These are phyloP conservation scores for Gobiocypris rarus DNA, from an alignment of 2,113 vertebrate genomes.

Conservation along the genomic window DNA sequence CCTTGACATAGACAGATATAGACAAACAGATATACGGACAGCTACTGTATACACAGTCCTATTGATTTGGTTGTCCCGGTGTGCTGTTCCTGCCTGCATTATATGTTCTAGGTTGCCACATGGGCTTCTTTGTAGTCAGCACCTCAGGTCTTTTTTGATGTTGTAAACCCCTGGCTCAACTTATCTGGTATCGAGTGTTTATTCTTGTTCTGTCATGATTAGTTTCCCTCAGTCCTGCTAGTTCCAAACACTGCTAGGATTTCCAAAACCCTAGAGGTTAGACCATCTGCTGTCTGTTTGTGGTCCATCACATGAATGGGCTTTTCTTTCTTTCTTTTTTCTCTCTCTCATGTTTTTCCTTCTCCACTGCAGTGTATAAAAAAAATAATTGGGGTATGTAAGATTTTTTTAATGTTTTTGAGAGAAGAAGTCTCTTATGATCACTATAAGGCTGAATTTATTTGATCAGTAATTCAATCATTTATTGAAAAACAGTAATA, in stretches of 20 bases:
- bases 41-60: background rate
- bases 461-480: too few species aligned
- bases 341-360: background rate
- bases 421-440: background rate
- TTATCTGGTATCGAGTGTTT: slow-evolving; percentile 13
- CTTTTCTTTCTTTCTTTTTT: background rate
- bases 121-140: background rate
- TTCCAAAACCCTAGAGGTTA: background rate
- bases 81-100: background rate
- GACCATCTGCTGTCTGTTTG: background rate
- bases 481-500: too few species aligned
- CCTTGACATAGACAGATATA: background rate
- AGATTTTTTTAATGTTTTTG: background rate
- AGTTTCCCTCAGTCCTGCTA: background rate
- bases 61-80: background rate
- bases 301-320: background rate
- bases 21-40: background rate
- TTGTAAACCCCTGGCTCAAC: background rate
- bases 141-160: slow-evolving; percentile 18
- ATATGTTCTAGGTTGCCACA: background rate
- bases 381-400: too few species aligned
- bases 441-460: background rate
- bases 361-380: background rate
- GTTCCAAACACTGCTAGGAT: background rate
- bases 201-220: slow-evolving; percentile 9